These are phyloP conservation scores for Acropora yongei DNA, from an alignment of 64 coral and sea anemone species.

Conservation along the genomic window DNA sequence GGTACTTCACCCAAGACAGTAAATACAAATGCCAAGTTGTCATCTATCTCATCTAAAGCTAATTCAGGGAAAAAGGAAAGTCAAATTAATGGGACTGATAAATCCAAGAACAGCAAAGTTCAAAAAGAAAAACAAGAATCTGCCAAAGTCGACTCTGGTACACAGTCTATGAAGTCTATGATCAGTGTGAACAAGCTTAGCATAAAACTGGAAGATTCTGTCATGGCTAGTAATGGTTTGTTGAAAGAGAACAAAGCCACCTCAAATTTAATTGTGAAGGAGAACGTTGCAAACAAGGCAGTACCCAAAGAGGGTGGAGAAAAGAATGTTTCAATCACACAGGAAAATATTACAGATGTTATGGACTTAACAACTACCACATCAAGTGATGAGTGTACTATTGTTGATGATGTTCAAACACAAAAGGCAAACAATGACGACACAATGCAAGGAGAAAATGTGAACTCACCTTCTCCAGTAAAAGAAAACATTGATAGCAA, in stretches of 20 bases:
- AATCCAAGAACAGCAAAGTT: neutral
- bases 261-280: neutral
- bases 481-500: neutral
- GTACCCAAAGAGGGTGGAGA: neutral
- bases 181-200: conserved; percentile 73
- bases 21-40: neutral
- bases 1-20: neutral
- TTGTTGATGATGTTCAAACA: neutral
- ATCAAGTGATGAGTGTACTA: neutral
- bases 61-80: neutral
- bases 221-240: neutral
- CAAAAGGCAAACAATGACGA: neutral
- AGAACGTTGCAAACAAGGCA: neutral
- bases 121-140: conserved; percentile 9
- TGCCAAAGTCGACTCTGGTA: conserved; percentile 55
- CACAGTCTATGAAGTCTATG: conserved; percentile 77
- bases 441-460: neutral
- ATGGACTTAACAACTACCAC: neutral
- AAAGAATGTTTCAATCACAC: neutral
- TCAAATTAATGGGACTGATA: neutral
- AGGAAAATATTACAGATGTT: neutral
- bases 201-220: conserved; percentile 19
- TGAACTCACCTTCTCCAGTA: neutral
- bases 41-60: neutral
- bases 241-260: neutral